A percentile compares a stretch with the other conserved stretches of the same genome.
phyloP scores from a whole-genome alignment of 1,140 invertebrate genomes.

The Dreissena polymorpha region DNA sequence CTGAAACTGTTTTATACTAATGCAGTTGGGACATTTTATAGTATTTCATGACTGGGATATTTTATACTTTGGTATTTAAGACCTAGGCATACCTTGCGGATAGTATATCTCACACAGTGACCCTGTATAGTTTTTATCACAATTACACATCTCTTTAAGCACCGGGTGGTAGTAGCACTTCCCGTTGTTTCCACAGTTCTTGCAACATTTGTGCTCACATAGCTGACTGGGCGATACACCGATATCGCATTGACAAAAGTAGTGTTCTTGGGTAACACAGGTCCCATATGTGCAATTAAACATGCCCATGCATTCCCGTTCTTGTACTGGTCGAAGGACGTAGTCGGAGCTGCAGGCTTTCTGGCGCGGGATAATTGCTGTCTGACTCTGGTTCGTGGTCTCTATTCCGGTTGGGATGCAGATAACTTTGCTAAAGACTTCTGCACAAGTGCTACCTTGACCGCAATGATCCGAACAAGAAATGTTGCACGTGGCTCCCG shows the following conservation, averaged over 20 bases:
- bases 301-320: not conserved
- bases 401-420: not conserved
- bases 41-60: no score
- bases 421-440: not conserved
- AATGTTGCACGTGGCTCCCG: not conserved
- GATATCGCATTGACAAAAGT: slow-evolving; percentile 15
- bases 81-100: no score
- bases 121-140: slow-evolving; percentile 29
- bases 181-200: not conserved
- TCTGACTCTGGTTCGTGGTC: no score
- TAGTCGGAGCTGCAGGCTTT: not conserved
- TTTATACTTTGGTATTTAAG: no score
- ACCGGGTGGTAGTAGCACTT: not conserved
- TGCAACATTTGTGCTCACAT: slow-evolving; percentile 16
- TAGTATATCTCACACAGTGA: not conserved
- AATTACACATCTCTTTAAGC: slow-evolving; percentile 5
- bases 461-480: not conserved
- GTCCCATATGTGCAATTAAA: not conserved
- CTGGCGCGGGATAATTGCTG: not conserved
- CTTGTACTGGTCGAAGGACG: not conserved
- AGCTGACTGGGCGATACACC: not conserved
- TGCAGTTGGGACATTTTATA: no score
- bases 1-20: no score
- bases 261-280: not conserved
- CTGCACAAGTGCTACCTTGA: not conserved